phyloP scores from a whole-genome alignment of 2,888 invertebrate genomes.

The Cotesia congregata region DNA sequence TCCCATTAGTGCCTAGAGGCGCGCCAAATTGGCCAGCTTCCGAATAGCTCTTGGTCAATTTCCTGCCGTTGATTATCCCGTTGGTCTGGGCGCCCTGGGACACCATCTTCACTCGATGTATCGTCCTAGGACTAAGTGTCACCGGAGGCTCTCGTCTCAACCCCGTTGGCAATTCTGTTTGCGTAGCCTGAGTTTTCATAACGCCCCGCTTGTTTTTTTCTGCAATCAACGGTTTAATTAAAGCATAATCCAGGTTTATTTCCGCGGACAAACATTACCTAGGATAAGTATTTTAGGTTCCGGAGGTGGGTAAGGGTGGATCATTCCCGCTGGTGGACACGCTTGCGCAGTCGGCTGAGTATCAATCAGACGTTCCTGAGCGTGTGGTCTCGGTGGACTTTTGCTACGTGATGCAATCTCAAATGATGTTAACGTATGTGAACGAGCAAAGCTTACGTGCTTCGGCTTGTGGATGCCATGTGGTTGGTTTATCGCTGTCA shows the following conservation, averaged over 20 bases:
- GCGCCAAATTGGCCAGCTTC: slow-evolving; percentile 76
- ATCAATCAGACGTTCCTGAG: slow-evolving; percentile 69
- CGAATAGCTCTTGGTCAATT: slow-evolving; percentile 86
- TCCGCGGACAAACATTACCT: slow-evolving; percentile 59
- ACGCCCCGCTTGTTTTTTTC: slow-evolving; percentile 78
- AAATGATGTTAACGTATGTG: slow-evolving; percentile 88
- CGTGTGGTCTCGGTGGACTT: slow-evolving; percentile 71
- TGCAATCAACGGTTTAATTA: slow-evolving; percentile 5
- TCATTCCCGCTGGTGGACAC: slow-evolving; percentile 53
- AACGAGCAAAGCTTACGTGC: slow-evolving; percentile 91
- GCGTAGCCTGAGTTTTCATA: slow-evolving; percentile 95
- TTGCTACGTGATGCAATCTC: slow-evolving; percentile 73
- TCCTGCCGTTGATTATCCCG: slow-evolving; percentile 81
- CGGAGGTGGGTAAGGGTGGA: slow-evolving; percentile 58
- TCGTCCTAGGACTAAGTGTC: slow-evolving; percentile 85
- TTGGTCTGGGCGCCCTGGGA: slow-evolving; percentile 93
- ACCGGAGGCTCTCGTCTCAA: slow-evolving; percentile 71
- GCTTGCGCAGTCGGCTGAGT: slow-evolving; percentile 66
- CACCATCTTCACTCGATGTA: slow-evolving; percentile 89
- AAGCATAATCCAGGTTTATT: background rate
- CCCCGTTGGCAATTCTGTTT: slow-evolving; percentile 84
- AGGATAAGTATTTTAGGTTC: slow-evolving; percentile 69
- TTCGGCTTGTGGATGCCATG: slow-evolving; percentile 75
- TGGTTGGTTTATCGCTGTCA: slow-evolving; percentile 65
- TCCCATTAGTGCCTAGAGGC: slow-evolving; percentile 58